Evolutionary conservation across 2,888 invertebrate genomes (phyloP).

Genomic region (Troides aeacus): DNA sequence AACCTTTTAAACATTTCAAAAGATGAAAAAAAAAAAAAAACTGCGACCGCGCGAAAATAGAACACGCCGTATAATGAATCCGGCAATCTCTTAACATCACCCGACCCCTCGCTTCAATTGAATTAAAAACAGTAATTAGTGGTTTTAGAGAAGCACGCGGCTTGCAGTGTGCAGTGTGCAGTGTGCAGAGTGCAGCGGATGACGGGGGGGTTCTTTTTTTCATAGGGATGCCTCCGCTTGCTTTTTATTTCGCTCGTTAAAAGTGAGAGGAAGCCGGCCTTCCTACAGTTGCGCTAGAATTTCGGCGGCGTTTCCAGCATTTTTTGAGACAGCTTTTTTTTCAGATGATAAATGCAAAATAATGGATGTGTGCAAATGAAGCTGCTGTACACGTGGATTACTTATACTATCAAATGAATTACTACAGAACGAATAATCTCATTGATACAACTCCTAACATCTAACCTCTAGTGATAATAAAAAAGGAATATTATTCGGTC

Average conservation of each 20-base stretch:
- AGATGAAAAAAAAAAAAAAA: neutral
- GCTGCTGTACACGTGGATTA: too few relatives aligned
- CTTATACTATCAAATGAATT: too few relatives aligned
- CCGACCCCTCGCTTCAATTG: conserved; percentile 31
- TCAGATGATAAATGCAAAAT: too few relatives aligned
- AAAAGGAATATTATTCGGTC: too few relatives aligned
- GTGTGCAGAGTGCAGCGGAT: neutral
- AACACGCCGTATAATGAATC: conserved; percentile 27
- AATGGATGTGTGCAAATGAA: too few relatives aligned
- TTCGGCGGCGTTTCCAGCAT: too few relatives aligned
- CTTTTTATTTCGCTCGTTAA: conserved; percentile 23
- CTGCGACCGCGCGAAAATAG: conserved; percentile 6
- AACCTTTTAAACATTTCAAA: conserved; percentile 9
- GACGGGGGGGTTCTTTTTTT: conserved; percentile 21
- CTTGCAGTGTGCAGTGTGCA: neutral
- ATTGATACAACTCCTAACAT: too few relatives aligned
- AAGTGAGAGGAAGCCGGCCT: conserved; percentile 3
- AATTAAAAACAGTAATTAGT: conserved; percentile 40
- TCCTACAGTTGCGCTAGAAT: too few relatives aligned
- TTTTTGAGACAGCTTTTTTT: too few relatives aligned
- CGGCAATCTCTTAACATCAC: conserved; percentile 34
- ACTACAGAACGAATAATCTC: too few relatives aligned
- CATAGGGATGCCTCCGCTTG: conserved; percentile 9
- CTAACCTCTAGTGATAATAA: too few relatives aligned
- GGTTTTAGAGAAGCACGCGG: conserved; percentile 30